Conservation (phyloP, 1,140 invertebrate genomes). For the Drosophila santomea region DNA sequence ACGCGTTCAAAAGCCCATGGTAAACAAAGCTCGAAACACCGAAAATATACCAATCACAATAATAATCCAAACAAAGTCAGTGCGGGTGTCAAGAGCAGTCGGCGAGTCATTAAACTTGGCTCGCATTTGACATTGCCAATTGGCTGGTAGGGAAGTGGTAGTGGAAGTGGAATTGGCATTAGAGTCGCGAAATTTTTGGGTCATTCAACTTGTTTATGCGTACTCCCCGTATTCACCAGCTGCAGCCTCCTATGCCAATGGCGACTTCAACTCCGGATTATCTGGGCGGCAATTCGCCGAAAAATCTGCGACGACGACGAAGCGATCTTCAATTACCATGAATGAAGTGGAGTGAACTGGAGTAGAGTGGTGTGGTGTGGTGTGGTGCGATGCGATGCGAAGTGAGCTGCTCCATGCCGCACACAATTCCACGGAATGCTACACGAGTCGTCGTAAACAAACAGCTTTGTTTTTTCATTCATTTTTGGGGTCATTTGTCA, state of each 20-base stretch:
- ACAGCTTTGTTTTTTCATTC: conserved; percentile 20
- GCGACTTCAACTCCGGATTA: conserved; percentile 12
- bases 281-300: conserved; percentile 44
- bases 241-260: neutral
- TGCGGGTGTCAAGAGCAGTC: conserved; percentile 52
- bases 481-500: conserved; percentile 52
- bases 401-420: conserved; percentile 23
- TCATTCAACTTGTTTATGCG: conserved; percentile 64
- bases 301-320: conserved; percentile 14
- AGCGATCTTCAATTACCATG: conserved; percentile 51
- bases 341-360: conserved; percentile 45
- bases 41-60: neutral
- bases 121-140: conserved; percentile 65
- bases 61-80: conserved; percentile 47
- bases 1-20: conserved; percentile 50
- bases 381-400: conserved; percentile 10
- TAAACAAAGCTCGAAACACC: conserved; percentile 17
- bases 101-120: conserved; percentile 60
- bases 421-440: conserved; percentile 50
- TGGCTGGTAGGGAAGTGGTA: conserved; percentile 22
- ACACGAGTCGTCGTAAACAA: conserved; percentile 53
- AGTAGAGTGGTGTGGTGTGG: conserved; percentile 14
- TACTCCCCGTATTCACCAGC: conserved; percentile 28
- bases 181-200: conserved; percentile 31
- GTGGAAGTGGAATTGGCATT: conserved; percentile 12